phyloP scores from a whole-genome alignment of 2,888 invertebrate species.

The Nycteola revayana region DNA sequence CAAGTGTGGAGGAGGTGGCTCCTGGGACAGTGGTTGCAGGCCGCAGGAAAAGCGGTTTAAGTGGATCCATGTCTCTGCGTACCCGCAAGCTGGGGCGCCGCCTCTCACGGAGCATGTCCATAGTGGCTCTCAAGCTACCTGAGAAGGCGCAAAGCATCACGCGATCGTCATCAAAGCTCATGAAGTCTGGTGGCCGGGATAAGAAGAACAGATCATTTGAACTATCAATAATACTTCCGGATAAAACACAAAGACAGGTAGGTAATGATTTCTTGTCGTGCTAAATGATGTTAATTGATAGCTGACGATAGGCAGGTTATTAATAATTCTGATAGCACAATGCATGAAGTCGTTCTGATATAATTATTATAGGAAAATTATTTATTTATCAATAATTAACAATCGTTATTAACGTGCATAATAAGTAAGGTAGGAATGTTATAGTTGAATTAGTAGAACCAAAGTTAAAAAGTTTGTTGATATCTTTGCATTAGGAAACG shows the following conservation, averaged over 20 bases:
- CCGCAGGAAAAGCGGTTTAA: constrained; percentile 63
- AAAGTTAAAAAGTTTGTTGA: too few relatives aligned
- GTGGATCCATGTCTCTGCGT: constrained; percentile 74
- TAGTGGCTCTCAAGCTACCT: constrained; percentile 77
- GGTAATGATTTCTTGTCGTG: constrained; percentile 14
- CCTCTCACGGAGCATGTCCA: constrained; percentile 80
- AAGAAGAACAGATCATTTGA: constrained; percentile 82
- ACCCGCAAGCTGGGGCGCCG: constrained; percentile 77
- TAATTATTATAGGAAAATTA: too few relatives aligned
- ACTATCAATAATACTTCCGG: constrained; percentile 84
- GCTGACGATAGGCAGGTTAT: too few relatives aligned
- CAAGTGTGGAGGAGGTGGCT: constrained; percentile 50
- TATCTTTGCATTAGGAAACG: too few relatives aligned
- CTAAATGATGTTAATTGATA: too few relatives aligned
- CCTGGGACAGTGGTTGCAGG: constrained; percentile 39
- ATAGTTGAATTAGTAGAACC: too few relatives aligned
- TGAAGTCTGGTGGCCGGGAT: constrained; percentile 80
- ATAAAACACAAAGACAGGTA: constrained; percentile 85
- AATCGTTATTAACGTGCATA: too few relatives aligned
- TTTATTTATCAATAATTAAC: too few relatives aligned
- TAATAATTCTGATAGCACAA: too few relatives aligned
- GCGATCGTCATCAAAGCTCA: constrained; percentile 81
- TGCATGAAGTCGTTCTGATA: too few relatives aligned
- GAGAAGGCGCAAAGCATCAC: constrained; percentile 84
- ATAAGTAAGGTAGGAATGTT: too few relatives aligned